Percentiles rank a stretch among this genome's conserved stretches.
phyloP scores from a whole-genome alignment of 2,888 invertebrate species.

The Hemistola chrysoprasaria region DNA sequence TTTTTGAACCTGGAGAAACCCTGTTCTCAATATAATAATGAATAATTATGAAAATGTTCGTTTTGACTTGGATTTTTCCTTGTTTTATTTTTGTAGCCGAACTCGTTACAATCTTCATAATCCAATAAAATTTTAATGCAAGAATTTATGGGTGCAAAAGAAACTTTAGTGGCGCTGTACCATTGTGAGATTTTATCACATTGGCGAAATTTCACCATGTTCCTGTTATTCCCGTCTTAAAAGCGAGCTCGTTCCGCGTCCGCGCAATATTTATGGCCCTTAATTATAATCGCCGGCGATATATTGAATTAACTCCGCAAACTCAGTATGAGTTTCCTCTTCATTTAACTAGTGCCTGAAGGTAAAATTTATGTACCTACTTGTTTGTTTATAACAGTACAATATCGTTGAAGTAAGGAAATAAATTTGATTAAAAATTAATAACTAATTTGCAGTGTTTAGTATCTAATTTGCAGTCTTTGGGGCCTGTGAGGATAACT shows the following conservation, averaged over 20 bases:
- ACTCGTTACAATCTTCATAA: too few species aligned
- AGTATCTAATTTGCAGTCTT: too few species aligned
- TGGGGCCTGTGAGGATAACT: too few species aligned
- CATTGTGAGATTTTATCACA: slow-evolving; percentile 19
- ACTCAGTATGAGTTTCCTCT: slow-evolving; percentile 35
- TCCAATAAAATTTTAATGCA: too few species aligned
- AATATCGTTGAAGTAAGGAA: too few species aligned
- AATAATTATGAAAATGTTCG: too few species aligned
- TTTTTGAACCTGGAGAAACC: too few species aligned
- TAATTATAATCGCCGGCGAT: slow-evolving; percentile 52
- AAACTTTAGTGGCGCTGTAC: slow-evolving; percentile 1
- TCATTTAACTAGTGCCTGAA: slow-evolving; percentile 30
- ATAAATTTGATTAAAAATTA: too few species aligned
- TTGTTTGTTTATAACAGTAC: slow-evolving; percentile 6
- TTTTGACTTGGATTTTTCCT: too few species aligned
- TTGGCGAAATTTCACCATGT: slow-evolving; percentile 42
- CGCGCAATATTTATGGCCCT: slow-evolving; percentile 56
- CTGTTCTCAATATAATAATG: too few species aligned
- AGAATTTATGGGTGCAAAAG: background rate
- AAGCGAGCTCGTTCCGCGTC: slow-evolving; percentile 43
- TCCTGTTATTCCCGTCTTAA: slow-evolving; percentile 34
- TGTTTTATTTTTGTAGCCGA: too few species aligned
- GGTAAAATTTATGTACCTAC: slow-evolving; percentile 30
- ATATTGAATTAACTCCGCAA: slow-evolving; percentile 47
- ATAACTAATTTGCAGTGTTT: too few species aligned